Base-by-base conservation (phyloP, 2,113 vertebrate genomes). In the Circaetus gallicus region DNA sequence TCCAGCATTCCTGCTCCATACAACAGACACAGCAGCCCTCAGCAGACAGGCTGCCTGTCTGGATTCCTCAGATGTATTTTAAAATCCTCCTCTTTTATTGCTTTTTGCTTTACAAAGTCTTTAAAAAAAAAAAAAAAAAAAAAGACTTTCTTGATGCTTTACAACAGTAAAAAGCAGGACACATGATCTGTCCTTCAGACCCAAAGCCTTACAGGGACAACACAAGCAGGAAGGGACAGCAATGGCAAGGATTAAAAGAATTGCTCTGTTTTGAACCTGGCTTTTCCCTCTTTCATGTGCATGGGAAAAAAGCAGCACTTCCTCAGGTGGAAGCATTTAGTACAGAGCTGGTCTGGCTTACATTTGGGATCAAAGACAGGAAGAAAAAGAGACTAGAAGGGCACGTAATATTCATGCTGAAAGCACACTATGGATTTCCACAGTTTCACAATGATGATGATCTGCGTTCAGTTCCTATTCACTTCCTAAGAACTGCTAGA, bases 291-390 rank as follows among this genome's bases (percentile, higher is more conserved):
- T 84, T 89, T 84, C 24, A 65, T 13, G 38, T n/a, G 45, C 49
- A 17, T 10, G 40, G 77, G 58, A 94, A 73, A 42, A 65, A 87
- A 90, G 70, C 36, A 95, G 62, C 11, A 11, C 43, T 85, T 94
- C 56, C 78, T 87, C 29, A 49, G 81, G 84, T 36, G 66, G 73
- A 85, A 91, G 43, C 40, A n/a, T n/a, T 87, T 22, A 53, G 36
- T 20, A 5, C 17, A 91, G 56, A 76, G 65, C 25, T 74, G 31
- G 22, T 67, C 70, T 92, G 82, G 56, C 42, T 93, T 77, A 31
- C 16, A 16, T 32, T 26, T 87, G 66, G 53, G 66, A 95, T 85
- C 74, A 94, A 85, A 96, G 67, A 72, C 24, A 56, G 53, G 34
- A 77, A n/a, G 31, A 86, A 36, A 36, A 45, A 38, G 17, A 70